A percentile compares a stretch with the other conserved stretches of the same genome.
Conservation (phyloP, 2,888 invertebrate species). For the Melieria omissa region DNA sequence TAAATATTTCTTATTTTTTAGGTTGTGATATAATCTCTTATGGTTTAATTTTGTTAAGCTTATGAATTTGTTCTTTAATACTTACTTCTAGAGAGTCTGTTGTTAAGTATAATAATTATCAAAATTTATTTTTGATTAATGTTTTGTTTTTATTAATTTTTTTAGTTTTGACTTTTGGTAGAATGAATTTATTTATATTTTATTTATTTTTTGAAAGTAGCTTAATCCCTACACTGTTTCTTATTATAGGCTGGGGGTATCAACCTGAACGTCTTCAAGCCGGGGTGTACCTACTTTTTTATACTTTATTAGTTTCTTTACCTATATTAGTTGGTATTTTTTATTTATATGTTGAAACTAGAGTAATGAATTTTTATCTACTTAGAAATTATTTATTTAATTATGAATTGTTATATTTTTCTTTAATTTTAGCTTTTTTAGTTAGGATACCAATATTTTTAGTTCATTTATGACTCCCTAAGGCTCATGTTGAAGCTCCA, state of each 20-base stretch:
- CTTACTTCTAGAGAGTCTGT: slow-evolving; percentile 70
- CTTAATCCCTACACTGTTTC: slow-evolving; percentile 75
- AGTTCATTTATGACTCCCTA: slow-evolving; percentile 77
- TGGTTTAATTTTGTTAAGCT: slow-evolving; percentile 70
- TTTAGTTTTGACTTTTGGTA: slow-evolving; percentile 71
- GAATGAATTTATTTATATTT: slow-evolving; percentile 72
- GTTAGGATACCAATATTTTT: slow-evolving; percentile 79
- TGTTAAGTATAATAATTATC: slow-evolving; percentile 68
- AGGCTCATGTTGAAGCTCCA: slow-evolving; percentile 82
- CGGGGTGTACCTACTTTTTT: slow-evolving; percentile 76
- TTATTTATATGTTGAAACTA: slow-evolving; percentile 57
- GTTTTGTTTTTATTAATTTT: slow-evolving; percentile 69
- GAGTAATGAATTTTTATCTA: slow-evolving; percentile 70
- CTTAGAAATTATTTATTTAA: slow-evolving; percentile 65
- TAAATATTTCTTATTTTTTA: slow-evolving; percentile 57
- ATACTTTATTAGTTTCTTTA: slow-evolving; percentile 76
- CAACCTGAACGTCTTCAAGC: slow-evolving; percentile 77
- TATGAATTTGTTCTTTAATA: slow-evolving; percentile 73
- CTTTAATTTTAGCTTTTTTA: slow-evolving; percentile 74
- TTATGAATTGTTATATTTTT: slow-evolving; percentile 68
- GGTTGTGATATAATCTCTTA: slow-evolving; percentile 70
- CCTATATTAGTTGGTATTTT: slow-evolving; percentile 65
- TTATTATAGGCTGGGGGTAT: slow-evolving; percentile 77
- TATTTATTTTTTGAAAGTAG: slow-evolving; percentile 79
- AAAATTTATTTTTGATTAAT: slow-evolving; percentile 69